Base-by-base conservation (phyloP, 2,888 invertebrate species). In the Eretmocerus hayati region DNA sequence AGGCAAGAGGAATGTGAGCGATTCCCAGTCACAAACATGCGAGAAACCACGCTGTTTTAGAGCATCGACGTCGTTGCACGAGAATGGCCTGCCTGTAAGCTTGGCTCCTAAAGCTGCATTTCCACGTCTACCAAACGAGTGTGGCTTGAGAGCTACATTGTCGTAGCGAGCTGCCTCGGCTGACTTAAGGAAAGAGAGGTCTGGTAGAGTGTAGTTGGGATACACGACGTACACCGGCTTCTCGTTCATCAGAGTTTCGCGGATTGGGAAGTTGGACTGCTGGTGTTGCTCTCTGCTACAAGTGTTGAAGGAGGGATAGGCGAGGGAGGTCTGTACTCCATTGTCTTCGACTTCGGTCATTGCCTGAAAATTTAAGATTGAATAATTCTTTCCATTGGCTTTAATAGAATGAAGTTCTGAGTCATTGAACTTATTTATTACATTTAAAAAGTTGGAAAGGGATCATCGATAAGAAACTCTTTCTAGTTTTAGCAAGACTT, bases 11-110 rank as follows among this genome's bases (percentile, higher is more conserved):
- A 93, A 85, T 60, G 88, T 90, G 43, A 95, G 74, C 0, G 92
- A 93, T 62, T 91, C 90, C 94, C 94, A 95, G 71, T 95, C 95
- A 66, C 84, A 82, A 8, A 95, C 85, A 66, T 93, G 92, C 35
- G 81, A 79, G 55, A 90, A 83, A 45, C 89, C 88, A 69, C 85
- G 84, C 64, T 84, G 84, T 65, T 84, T 84, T 32, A 92, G 71
- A 53, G 83, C 79, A 71, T 91, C 91, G 42, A 90, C 78, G 64
- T 92, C 90, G 61, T 84, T 86, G 64, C 83, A 87, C 37, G 87
- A 88, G 64, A 87, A 84, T 2, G 89, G 89, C 54, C 79, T 75
- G 66, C 15, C 22, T 9, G 22, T n/a, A 9, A 11, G 6, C 26
- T 26, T 26, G 26, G 8, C 26, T n/a, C n/a, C n/a, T n/a, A n/a